These are phyloP conservation scores for Procambarus clarkii DNA, from an alignment of 1,140 invertebrate genomes.

Conservation along the genomic window DNA sequence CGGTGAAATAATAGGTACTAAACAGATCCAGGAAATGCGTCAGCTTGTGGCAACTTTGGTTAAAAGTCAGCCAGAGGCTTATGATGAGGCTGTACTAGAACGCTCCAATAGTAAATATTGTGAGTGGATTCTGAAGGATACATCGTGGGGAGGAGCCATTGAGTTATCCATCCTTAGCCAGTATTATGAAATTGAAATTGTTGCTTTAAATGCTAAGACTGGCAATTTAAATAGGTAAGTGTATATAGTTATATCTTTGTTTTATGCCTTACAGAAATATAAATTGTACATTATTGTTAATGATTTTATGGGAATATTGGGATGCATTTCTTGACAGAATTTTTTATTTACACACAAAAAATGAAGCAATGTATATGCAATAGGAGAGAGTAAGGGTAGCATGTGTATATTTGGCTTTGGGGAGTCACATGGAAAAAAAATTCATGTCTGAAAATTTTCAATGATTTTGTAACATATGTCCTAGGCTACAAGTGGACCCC, in stretches of 20 bases:
- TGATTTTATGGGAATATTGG: too few relatives aligned
- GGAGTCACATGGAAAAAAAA: too few relatives aligned
- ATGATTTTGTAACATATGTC: too few relatives aligned
- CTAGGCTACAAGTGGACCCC: too few relatives aligned
- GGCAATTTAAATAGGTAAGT: conserved; percentile 84
- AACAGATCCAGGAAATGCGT: conserved; percentile 84
- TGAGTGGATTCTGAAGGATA: conserved; percentile 84
- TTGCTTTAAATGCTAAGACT: conserved; percentile 93
- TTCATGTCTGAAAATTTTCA: too few relatives aligned
- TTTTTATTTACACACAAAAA: too few relatives aligned
- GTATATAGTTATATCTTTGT: neutral
- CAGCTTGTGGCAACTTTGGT: conserved; percentile 91
- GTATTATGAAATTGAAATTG: conserved; percentile 94
- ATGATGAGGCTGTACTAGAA: conserved; percentile 91
- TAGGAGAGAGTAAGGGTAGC: too few relatives aligned
- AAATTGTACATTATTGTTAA: too few relatives aligned
- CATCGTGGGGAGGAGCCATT: conserved; percentile 95
- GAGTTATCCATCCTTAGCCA: conserved; percentile 92
- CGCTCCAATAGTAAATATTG: conserved; percentile 91
- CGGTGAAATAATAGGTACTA: conserved; percentile 87
- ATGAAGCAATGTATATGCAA: too few relatives aligned
- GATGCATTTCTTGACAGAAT: too few relatives aligned
- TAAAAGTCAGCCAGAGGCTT: conserved; percentile 84
- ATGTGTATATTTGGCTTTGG: too few relatives aligned
- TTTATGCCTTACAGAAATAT: too few relatives aligned